phyloP scores from a whole-genome alignment of 92 coral and sea anemone species.

The Siderastrea radians region DNA sequence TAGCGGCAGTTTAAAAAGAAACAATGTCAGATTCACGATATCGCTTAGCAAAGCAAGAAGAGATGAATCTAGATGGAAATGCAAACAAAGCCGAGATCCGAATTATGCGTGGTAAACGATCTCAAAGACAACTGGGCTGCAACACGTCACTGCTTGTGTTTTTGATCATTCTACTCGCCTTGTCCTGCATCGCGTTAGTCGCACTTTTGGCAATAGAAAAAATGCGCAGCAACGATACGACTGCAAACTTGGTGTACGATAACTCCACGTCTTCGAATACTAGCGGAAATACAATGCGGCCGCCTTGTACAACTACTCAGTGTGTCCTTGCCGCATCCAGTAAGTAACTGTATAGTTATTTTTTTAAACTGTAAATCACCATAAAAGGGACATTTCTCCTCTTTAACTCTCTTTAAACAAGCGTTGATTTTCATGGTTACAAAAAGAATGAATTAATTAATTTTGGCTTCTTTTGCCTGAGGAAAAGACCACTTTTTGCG shows the following conservation, averaged over 20 bases:
- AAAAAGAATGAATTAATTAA: not conserved
- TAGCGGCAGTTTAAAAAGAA: not conserved
- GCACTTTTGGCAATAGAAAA: constrained; percentile 32
- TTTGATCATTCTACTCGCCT: constrained; percentile 8
- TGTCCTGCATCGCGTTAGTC: constrained; percentile 21
- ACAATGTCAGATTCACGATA: constrained; percentile 23
- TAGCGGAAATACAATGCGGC: not conserved
- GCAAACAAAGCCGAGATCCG: constrained; percentile 26
- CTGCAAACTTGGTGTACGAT: not conserved
- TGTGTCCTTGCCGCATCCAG: constrained; percentile 37
- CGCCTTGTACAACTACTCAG: constrained; percentile 16
- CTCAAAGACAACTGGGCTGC: not conserved
- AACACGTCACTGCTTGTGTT: constrained; percentile 20
- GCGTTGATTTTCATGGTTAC: not conserved
- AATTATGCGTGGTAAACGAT: not conserved
- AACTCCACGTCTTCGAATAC: not conserved
- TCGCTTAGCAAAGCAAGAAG: constrained; percentile 42
- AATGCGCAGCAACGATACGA: not conserved
- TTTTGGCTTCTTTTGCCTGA: not conserved
- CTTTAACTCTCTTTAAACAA: not conserved
- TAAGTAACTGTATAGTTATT: constrained; percentile 6
- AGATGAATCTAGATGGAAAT: constrained; percentile 18
- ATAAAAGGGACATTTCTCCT: not conserved
- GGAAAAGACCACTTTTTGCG: not conserved
- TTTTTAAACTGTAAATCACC: not conserved